Percentiles rank a stretch among this genome's conserved stretches.
Evolutionary conservation across 2,113 vertebrate genomes (phyloP).

Genomic region (Stomatorhinus ivindoensis): DNA sequence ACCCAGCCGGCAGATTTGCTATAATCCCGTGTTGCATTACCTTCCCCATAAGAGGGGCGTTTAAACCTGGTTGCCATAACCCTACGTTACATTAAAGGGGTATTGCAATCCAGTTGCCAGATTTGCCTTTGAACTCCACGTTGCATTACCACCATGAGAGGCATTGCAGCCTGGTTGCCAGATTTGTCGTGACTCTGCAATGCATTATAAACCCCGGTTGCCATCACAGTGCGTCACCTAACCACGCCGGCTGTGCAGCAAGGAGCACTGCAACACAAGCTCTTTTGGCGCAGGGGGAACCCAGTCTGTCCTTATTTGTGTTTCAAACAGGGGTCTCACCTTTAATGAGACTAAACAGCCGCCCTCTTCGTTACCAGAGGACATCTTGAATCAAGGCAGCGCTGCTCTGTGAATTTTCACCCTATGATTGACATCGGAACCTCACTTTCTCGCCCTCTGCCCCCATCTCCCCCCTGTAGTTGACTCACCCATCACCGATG

Average conservation of each 20-base stretch:
- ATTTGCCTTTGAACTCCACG: not conserved
- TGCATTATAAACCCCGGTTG: conserved; percentile 22
- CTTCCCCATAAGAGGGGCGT: conserved; percentile 3
- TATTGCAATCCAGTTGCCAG: not conserved
- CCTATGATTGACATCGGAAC: not conserved
- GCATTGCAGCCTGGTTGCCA: not conserved
- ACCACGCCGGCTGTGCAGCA: conserved; percentile 31
- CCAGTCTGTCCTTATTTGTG: conserved; percentile 39
- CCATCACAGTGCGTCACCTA: conserved; percentile 45
- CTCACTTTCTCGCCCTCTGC: conserved; percentile 22
- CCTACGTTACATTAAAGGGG: not conserved
- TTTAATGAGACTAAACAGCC: conserved; percentile 51
- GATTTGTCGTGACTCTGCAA: not conserved
- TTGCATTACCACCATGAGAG: not conserved
- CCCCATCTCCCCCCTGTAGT: not conserved
- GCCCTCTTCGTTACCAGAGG: conserved; percentile 42
- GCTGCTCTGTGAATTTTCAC: conserved; percentile 5
- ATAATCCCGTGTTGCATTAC: conserved; percentile 39
- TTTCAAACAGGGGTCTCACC: conserved; percentile 43
- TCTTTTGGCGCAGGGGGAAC: conserved; percentile 1
- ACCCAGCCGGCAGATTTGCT: conserved; percentile 39
- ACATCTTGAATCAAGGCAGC: conserved; percentile 37
- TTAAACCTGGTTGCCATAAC: no score
- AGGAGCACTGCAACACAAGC: conserved; percentile 37
- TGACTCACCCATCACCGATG: not conserved